Evolutionary conservation across 2,888 invertebrate species (phyloP), one percentile per base, ranked within the genome.

Genomic region (Blastobasis lacticolella): DNA sequence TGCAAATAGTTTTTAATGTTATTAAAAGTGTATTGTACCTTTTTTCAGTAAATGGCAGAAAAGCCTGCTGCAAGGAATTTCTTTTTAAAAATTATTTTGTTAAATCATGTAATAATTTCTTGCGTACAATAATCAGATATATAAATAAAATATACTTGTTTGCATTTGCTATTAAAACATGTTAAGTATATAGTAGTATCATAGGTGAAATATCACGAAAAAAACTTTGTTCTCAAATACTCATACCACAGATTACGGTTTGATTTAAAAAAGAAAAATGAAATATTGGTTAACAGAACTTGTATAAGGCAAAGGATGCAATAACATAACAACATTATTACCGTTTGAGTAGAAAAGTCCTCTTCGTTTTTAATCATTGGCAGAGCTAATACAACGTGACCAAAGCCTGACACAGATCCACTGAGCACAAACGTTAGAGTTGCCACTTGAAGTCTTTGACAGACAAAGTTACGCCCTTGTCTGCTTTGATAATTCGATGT

Each of bases 351-450:
- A 9, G 10, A 6, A 36, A 5, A 8, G 6, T 45, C 45, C 6
- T 1, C 8, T 45, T 45, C 37, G 4, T 6, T 37, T 7, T 5
- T 45, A 5, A 45, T 37, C 37, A 4, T 36, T 36, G 37, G 6
- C 8, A 45, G 4, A 5, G 4, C 2, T 36, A 23, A 4, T 23
- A 41, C 23, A 7, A 41, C 41, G 23, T 38, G 7, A 3, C 6
- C 8, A 4, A 48, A 8, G 2, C 10, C 7, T 5, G 10, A 37
- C 23, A 47, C 44, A 6, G 44, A 38, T 9, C 50, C 50, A 43
- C 50, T 51, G 43, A 45, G 8, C 4, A 51, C 10, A 37, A 51
- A 51, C 8, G 51, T 51, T 7, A 51, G 4, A 1, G 51, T 46
- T 5, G 43, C 48, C 5, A 45, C 38, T 48, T 48, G 43, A 4